A percentile compares a stretch with the other conserved stretches of the same genome.
Evolutionary conservation across 2,797 vertebrate species (phyloP).

Genomic region (Halcyon chelicuti): DNA sequence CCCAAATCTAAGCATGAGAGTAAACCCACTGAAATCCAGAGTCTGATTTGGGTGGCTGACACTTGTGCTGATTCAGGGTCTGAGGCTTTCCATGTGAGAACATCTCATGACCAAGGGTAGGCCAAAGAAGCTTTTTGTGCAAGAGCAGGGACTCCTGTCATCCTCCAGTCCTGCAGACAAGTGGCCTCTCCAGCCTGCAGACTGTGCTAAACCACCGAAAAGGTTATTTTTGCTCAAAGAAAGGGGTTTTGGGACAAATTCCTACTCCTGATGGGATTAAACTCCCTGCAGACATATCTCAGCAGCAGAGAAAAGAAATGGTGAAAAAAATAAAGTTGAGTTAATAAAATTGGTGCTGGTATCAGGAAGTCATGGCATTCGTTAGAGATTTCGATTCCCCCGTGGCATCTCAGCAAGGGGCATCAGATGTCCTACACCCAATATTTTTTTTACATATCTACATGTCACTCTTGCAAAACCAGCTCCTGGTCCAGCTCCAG

Average conservation of each 20-base stretch:
- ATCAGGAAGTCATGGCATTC: background rate
- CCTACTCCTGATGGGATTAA: background rate
- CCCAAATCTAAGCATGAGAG: background rate
- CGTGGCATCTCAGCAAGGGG: fast-evolving
- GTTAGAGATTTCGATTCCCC: background rate
- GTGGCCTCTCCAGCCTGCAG: background rate
- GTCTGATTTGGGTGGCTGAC: background rate
- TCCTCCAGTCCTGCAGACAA: background rate
- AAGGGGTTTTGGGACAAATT: background rate
- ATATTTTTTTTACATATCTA: background rate
- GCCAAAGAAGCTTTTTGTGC: background rate
- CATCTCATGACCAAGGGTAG: fast-evolving
- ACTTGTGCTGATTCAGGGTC: background rate
- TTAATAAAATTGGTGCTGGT: background rate
- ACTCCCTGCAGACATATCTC: background rate
- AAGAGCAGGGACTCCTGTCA: background rate
- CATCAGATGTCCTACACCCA: background rate
- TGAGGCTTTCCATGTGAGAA: background rate
- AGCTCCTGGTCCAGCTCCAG: background rate
- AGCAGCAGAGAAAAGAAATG: background rate
- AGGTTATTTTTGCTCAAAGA: background rate
- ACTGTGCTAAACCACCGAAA: background rate
- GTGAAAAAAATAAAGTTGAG: background rate
- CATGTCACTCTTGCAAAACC: background rate
- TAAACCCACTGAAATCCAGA: background rate